A percentile compares a stretch with the other conserved stretches of the same genome.
Evolutionary conservation across 2,797 vertebrate species (phyloP).

Genomic region (Oreochromis mossambicus): DNA sequence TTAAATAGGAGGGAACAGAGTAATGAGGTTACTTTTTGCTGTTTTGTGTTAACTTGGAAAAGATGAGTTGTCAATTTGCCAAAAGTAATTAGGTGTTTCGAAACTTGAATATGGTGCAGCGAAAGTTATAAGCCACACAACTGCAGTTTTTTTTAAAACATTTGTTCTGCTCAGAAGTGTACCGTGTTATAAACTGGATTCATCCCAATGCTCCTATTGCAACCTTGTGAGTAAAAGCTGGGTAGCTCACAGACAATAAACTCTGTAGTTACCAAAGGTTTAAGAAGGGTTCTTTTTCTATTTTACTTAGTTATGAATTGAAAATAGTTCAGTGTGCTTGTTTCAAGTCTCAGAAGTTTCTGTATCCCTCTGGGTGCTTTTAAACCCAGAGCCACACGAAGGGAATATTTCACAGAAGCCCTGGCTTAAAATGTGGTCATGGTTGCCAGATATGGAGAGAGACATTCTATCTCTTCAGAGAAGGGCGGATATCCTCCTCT

Average conservation of each 20-base stretch:
- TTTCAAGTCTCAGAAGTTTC: slow-evolving; percentile 26
- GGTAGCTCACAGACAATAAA: slow-evolving; percentile 36
- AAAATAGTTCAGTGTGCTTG: slow-evolving; percentile 28
- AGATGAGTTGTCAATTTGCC: not conserved
- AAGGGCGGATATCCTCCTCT: slow-evolving; percentile 52
- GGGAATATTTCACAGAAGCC: slow-evolving; percentile 61
- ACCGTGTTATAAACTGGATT: slow-evolving; percentile 5
- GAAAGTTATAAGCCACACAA: not conserved
- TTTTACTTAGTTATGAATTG: slow-evolving; percentile 49
- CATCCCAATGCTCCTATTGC: slow-evolving; percentile 23
- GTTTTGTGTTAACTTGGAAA: not conserved
- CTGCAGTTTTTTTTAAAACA: not conserved
- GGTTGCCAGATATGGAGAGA: slow-evolving; percentile 71
- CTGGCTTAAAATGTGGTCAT: slow-evolving; percentile 68
- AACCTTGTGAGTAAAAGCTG: slow-evolving; percentile 32
- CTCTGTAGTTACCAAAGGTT: slow-evolving; percentile 18
- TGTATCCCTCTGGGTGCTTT: slow-evolving; percentile 38
- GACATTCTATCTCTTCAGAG: slow-evolving; percentile 68
- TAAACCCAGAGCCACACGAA: slow-evolving; percentile 42
- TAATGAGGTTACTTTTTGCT: not conserved
- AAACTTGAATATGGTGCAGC: not conserved
- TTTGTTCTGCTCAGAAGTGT: slow-evolving; percentile 2
- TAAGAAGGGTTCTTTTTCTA: slow-evolving; percentile 18
- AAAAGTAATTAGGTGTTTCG: not conserved
- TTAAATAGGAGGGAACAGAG: not conserved